Evolutionary conservation across 2,797 vertebrate species (phyloP), one percentile per base, ranked within the genome.

Genomic region (Cirrhinus mrigala): DNA sequence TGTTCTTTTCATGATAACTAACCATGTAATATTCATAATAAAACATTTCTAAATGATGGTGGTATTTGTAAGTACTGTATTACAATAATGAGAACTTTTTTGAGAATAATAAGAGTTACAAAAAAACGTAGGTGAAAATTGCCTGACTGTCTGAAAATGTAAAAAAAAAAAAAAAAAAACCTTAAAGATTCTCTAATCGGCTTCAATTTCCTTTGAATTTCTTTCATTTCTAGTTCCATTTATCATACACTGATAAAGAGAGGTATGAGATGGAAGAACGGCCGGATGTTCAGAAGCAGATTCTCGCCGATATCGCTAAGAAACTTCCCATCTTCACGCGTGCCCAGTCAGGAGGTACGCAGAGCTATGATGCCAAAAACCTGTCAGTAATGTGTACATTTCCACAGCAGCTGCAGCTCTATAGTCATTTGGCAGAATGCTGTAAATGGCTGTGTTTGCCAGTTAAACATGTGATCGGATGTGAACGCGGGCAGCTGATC

Each of bases 191-290:
- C 6, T 73, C 6, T 8, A 48, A 71, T 71, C 6, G 0, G 12
- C 12, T 71, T 24, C 14, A 27, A 14, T 50, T 33, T 54, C 27
- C 16, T 14, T 64, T 40, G n/a, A 50, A 24, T 3, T 44, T 10
- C 58, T 69, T 70, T 80, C 92, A 33, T 33, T 48, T 92, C 15
- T 84, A 99, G 98, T 99, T 98, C 91, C 97, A 97, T 88, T 95
- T 99, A 90, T 97, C 97, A 1, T 98, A 96, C 75, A 94, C 95
- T 2, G 98, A 99, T 93, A 98, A 99, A 88, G 97, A 99, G 40
- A 95, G 96, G 50, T 99, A 98, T 8, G 98, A 99, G 91, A 96
- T 94, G 89, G 98, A 99, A 89, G 98, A 99, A 87, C 93, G 96
- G 81, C 97, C 97, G 0, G 98, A 99, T 81, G 96, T 93, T 73